Evolutionary conservation across 2,113 vertebrate genomes (phyloP).

Genomic region (Leucoraja erinaceus): DNA sequence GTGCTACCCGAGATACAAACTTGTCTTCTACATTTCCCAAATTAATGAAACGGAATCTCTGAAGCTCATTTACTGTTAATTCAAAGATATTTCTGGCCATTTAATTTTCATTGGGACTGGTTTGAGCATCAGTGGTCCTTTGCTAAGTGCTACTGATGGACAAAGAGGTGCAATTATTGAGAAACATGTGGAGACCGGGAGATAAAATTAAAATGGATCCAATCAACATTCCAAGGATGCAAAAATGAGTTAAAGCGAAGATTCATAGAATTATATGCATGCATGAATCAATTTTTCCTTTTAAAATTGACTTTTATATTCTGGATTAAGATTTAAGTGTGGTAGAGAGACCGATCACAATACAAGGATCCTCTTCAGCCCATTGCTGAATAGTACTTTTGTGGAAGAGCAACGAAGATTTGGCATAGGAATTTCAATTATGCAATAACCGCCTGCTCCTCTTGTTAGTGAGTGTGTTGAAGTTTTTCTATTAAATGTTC

Average conservation of each 20-base stretch:
- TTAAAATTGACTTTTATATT: background rate
- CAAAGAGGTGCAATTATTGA: background rate
- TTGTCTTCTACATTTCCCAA: no score
- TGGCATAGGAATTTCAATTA: background rate
- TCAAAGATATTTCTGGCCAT: no score
- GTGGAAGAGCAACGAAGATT: background rate
- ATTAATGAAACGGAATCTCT: no score
- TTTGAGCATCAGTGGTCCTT: background rate
- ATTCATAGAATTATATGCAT: background rate
- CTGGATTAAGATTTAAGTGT: background rate
- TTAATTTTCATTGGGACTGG: no score
- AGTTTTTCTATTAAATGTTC: constrained; percentile 33
- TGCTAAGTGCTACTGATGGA: background rate
- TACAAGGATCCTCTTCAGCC: no score
- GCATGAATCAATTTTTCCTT: background rate
- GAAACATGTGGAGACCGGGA: background rate
- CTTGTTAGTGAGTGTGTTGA: background rate
- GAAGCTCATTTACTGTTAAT: no score
- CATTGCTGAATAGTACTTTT: background rate
- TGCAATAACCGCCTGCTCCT: background rate
- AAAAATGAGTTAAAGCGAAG: background rate
- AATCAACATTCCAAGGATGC: background rate
- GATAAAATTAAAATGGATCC: background rate
- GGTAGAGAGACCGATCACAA: background rate
- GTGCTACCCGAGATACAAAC: background rate